Evolutionary conservation across 2,797 vertebrate genomes (phyloP).

Genomic region (Bothrops alternatus): DNA sequence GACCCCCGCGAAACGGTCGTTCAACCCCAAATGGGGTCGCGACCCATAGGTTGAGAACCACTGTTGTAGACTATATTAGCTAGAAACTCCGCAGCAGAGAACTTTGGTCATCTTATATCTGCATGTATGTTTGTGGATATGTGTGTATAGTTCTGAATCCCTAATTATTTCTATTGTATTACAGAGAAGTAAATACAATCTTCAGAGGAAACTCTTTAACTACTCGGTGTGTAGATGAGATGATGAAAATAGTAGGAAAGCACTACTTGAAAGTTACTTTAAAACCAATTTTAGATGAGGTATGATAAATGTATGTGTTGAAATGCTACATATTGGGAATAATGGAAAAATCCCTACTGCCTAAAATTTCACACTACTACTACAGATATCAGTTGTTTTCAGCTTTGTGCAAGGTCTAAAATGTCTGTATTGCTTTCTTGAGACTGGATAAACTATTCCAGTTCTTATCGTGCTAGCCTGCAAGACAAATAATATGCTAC

Average conservation of each 20-base stretch:
- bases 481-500: not conserved
- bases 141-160: not conserved
- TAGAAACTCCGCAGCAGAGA: not conserved
- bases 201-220: constrained; percentile 95
- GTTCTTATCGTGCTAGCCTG: not conserved
- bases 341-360: not conserved
- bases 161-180: constrained; percentile 53
- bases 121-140: not conserved
- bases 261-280: constrained; percentile 96
- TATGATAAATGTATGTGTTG: constrained; percentile 57
- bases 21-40: no score
- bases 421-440: not conserved
- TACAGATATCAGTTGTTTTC: not conserved
- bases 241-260: constrained; percentile 98
- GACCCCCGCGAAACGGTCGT: no score
- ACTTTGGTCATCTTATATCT: not conserved
- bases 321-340: not conserved
- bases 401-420: not conserved
- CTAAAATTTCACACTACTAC: not conserved
- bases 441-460: not conserved
- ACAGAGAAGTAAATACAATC: constrained; percentile 96
- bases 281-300: constrained; percentile 95
- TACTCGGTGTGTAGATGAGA: constrained; percentile 95
- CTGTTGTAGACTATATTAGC: not conserved
- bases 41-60: no score